A percentile compares a stretch with the other conserved stretches of the same genome.
phyloP scores from a whole-genome alignment of 2,113 vertebrate genomes.

The Coreoperca whiteheadi region DNA sequence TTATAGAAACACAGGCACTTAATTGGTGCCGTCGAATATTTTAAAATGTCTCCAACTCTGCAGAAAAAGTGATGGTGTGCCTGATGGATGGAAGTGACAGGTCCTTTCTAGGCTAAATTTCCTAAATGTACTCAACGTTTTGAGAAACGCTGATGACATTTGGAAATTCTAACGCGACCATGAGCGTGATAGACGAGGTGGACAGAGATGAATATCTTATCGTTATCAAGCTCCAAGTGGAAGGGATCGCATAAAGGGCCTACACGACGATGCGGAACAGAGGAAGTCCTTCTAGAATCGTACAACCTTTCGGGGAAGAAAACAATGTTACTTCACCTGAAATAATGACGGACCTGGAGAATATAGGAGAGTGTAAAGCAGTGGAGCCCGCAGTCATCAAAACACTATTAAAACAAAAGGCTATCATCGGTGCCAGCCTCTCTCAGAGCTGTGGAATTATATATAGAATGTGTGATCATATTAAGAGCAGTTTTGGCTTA shows the following conservation, averaged over 20 bases:
- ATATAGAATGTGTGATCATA: neutral
- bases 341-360: neutral
- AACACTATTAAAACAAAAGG: neutral
- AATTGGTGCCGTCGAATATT: neutral
- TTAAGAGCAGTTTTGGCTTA: neutral
- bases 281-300: neutral
- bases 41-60: neutral
- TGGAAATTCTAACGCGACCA: neutral
- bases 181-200: neutral
- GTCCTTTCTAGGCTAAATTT: neutral
- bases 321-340: neutral
- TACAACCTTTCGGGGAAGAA: neutral
- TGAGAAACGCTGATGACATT: neutral
- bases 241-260: neutral
- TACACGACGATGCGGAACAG: neutral
- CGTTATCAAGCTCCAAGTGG: neutral
- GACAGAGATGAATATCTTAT: neutral
- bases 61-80: neutral
- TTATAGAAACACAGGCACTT: rapidly evolving
- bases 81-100: neutral
- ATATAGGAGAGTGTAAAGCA: rapidly evolving
- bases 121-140: neutral
- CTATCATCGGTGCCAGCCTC: neutral
- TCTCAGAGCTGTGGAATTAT: neutral
- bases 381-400: neutral